Percentiles rank a stretch among this genome's conserved stretches.
phyloP scores from a whole-genome alignment of 1,140 invertebrate species.

The Rhagoletis zephyria region DNA sequence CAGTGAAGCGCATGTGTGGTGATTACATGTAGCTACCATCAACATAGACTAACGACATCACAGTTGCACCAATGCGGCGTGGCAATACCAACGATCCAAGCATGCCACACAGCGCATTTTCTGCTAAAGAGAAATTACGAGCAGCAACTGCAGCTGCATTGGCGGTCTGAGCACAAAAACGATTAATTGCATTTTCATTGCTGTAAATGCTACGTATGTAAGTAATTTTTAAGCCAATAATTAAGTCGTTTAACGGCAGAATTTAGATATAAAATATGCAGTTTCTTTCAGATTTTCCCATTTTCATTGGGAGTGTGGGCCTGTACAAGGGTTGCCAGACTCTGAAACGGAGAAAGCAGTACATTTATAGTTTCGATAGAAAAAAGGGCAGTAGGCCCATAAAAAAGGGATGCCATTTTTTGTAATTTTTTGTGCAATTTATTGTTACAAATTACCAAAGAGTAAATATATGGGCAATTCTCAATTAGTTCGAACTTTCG shows the following conservation, averaged over 20 bases:
- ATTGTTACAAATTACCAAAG: too few relatives aligned
- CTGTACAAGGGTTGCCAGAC: too few relatives aligned
- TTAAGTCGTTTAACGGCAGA: not conserved
- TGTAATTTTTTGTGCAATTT: too few relatives aligned
- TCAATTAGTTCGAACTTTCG: too few relatives aligned
- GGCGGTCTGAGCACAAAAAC: not conserved
- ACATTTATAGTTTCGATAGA: too few relatives aligned
- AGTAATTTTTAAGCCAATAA: not conserved
- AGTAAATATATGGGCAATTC: too few relatives aligned
- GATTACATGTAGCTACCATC: not conserved
- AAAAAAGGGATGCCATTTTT: too few relatives aligned
- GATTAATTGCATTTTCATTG: slow-evolving; percentile 26
- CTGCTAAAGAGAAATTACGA: slow-evolving; percentile 24
- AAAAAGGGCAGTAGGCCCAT: too few relatives aligned
- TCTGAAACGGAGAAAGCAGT: too few relatives aligned
- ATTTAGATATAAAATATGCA: not conserved
- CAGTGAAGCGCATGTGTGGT: slow-evolving; percentile 5
- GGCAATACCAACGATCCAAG: not conserved
- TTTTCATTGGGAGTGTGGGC: too few relatives aligned
- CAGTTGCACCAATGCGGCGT: not conserved
- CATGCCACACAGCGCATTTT: not conserved
- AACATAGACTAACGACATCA: not conserved
- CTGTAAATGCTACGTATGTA: not conserved
- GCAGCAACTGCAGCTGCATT: not conserved
- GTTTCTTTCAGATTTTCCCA: not conserved